These are phyloP conservation scores for Camptogramma bilineatum DNA, from an alignment of 2,888 invertebrate species.

Conservation along the genomic window DNA sequence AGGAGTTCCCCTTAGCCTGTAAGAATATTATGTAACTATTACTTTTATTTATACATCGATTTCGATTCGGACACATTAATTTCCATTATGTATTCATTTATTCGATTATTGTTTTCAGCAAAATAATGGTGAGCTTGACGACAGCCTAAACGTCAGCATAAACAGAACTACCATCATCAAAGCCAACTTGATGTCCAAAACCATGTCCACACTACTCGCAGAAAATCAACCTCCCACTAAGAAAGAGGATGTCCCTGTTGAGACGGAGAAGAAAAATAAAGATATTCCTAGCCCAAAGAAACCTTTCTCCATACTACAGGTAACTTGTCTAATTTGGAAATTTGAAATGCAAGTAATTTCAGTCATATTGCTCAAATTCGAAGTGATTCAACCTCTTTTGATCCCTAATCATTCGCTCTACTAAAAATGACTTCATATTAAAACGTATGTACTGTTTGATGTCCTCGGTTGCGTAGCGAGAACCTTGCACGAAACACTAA, in stretches of 20 bases:
- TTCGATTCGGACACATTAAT: no score
- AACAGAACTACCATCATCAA: constrained; percentile 71
- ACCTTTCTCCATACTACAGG: constrained; percentile 75
- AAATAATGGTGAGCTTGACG: constrained; percentile 63
- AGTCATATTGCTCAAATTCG: background rate
- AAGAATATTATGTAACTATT: no score
- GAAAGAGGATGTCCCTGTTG: constrained; percentile 36
- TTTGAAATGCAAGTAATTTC: no score
- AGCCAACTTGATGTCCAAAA: constrained; percentile 67
- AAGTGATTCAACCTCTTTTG: no score
- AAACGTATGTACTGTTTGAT: no score
- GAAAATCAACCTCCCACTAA: constrained; percentile 52
- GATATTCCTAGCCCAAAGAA: constrained; percentile 73
- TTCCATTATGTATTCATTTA: background rate
- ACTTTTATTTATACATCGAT: no score
- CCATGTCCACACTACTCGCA: constrained; percentile 65
- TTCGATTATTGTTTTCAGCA: constrained; percentile 60
- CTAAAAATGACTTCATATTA: no score
- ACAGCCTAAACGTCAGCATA: constrained; percentile 56
- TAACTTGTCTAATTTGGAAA: constrained; percentile 46
- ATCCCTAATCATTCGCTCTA: no score
- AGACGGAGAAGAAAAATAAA: constrained; percentile 64
- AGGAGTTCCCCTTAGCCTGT: no score
- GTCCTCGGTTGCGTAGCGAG: no score
- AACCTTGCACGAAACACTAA: no score